Evolutionary conservation across 2,797 vertebrate species (phyloP).

Genomic region (Dromococcyx pavoninus): DNA sequence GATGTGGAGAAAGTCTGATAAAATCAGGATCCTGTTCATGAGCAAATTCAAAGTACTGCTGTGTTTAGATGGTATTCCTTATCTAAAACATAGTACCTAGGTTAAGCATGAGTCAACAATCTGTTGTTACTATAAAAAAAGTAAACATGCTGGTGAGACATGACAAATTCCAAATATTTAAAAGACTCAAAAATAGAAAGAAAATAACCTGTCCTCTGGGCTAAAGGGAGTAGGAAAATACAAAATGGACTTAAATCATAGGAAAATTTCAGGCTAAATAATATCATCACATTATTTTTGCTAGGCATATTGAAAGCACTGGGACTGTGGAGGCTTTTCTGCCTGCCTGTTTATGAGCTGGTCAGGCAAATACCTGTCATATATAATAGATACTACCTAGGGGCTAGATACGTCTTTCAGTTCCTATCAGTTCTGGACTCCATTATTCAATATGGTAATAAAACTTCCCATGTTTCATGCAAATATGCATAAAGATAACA

Average conservation of each 20-base stretch:
- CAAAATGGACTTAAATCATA: conserved; percentile 14
- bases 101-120: conserved; percentile 18
- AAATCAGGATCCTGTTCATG: conserved; percentile 3
- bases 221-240: neutral
- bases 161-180: conserved; percentile 13
- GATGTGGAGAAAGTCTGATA: neutral
- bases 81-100: neutral
- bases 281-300: neutral
- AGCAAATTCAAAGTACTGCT: neutral
- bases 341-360: neutral
- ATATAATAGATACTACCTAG: neutral
- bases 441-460: conserved; percentile 10
- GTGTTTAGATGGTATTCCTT: conserved; percentile 11
- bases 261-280: neutral
- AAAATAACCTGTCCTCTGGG: neutral
- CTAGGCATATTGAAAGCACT: neutral
- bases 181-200: neutral
- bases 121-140: conserved; percentile 23
- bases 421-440: neutral
- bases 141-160: neutral
- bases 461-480: neutral
- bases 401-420: neutral
- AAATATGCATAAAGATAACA: neutral
- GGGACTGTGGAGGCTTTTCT: neutral
- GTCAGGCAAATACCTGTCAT: neutral